Base-by-base conservation (phyloP, 2,888 invertebrate species). In the Lampropteryx suffumata region DNA sequence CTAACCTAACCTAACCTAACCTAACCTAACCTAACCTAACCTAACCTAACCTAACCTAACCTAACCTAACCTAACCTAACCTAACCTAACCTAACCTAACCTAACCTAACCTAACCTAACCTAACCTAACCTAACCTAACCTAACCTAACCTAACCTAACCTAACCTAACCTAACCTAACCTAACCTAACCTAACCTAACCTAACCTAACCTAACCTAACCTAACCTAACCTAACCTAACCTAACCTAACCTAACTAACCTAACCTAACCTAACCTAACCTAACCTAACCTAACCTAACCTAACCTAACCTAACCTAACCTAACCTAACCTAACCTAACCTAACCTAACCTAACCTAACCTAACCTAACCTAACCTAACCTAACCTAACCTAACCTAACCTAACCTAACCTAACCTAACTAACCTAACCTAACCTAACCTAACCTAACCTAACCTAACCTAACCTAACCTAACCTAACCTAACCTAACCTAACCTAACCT, bases 101-200 rank as follows among this genome's bases (percentile, higher is more conserved):
- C 49, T 50, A 50, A 50, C 52, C 41, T 42, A 53, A 44, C 48
- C 41, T 40, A 44, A 37, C 50, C 39, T 39, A 48, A 43, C 40
- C 32, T 40, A 40, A 40, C 44, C 27, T 30, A 30, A n/a, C n/a
- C n/a, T n/a, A n/a, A 33, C 40, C 26, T 28, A 45, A 37, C 43
- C 39, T 49, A 43, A 49, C 42, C 39, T 46, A 51, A 50, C 55
- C 51, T 47, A 50, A 50, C 50, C 50, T 48, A 48, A 49, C 48
- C 49, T 49, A 53, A 44, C 48, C 53, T 44, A 48, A 48, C 47
- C 48, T 44, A 48, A 53, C 47, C 47, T 47, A 54, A 54, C 54
- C 58, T 58, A 52, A 52, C n/a, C 50, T 51, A 54, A 53, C 54
- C 53, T 56, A 57, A 54, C 57, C 52, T 49, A 53, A 53, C 57